Percentiles rank a stretch among this genome's conserved stretches.
Evolutionary conservation across 2,797 vertebrate genomes (phyloP).

Genomic region (Danio aesculapii): DNA sequence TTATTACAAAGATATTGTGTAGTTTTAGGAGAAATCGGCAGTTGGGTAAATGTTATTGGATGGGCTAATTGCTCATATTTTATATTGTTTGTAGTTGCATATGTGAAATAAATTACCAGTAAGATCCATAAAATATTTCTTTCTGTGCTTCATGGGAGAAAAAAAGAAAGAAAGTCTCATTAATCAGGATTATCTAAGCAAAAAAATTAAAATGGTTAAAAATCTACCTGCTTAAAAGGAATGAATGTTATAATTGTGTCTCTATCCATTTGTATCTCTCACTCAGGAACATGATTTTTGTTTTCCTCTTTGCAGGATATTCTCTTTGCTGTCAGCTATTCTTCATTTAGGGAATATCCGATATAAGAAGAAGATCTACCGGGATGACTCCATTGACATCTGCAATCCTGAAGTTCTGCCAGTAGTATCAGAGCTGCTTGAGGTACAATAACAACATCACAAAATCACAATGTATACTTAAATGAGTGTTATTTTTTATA

Average conservation of each 20-base stretch:
- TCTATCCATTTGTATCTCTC: neutral
- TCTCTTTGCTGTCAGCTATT: slow-evolving; percentile 95
- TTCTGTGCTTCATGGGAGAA: neutral
- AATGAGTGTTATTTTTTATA: too few relatives aligned
- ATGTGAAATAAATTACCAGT: neutral
- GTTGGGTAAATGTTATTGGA: too few relatives aligned
- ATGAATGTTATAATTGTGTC: neutral
- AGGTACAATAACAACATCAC: slow-evolving; percentile 77
- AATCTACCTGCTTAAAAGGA: neutral
- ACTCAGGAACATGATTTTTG: neutral
- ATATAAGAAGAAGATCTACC: slow-evolving; percentile 97
- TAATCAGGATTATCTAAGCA: too few relatives aligned
- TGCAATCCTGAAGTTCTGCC: slow-evolving; percentile 92
- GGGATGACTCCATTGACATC: slow-evolving; percentile 97
- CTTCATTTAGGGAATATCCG: slow-evolving; percentile 96
- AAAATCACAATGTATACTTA: neutral
- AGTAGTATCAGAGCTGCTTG: slow-evolving; percentile 91
- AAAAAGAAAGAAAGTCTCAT: neutral
- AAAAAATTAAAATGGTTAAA: too few relatives aligned
- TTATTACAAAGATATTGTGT: neutral
- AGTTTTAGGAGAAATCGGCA: neutral
- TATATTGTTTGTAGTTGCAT: neutral
- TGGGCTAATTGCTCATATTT: neutral
- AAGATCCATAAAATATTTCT: neutral
- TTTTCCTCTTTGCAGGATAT: slow-evolving; percentile 81